Evolutionary conservation across 2,888 invertebrate species (phyloP).

Genomic region (Epicampocera succincta): DNA sequence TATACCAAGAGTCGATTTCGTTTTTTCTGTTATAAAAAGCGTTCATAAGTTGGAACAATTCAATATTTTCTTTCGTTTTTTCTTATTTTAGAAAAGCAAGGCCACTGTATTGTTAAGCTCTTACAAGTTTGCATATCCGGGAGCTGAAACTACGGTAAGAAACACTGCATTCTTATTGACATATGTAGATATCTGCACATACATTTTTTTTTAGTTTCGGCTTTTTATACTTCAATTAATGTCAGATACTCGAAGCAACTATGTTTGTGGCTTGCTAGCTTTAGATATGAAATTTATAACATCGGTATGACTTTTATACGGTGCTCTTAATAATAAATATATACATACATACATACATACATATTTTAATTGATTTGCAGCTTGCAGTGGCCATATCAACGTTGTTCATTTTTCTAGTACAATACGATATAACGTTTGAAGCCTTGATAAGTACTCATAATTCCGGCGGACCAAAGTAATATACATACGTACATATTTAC

Average conservation of each 20-base stretch:
- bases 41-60: neutral
- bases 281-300: slow-evolving; percentile 72
- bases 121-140: slow-evolving; percentile 59
- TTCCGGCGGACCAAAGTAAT: slow-evolving; percentile 25
- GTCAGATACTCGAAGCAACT: slow-evolving; percentile 71
- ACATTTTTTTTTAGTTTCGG: slow-evolving; percentile 65
- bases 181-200: too few relatives aligned
- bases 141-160: slow-evolving; percentile 71
- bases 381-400: slow-evolving; percentile 71
- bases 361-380: slow-evolving; percentile 56
- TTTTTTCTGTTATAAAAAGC: too few relatives aligned
- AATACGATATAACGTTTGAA: slow-evolving; percentile 74
- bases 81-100: slow-evolving; percentile 69
- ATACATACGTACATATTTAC: neutral
- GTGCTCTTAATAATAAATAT: neutral
- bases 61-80: too few relatives aligned
- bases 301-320: slow-evolving; percentile 63
- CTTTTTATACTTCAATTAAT: slow-evolving; percentile 72
- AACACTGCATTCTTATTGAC: neutral
- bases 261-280: slow-evolving; percentile 70
- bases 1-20: too few relatives aligned
- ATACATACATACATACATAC: neutral
- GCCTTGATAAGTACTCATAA: slow-evolving; percentile 67
- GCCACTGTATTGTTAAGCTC: slow-evolving; percentile 68
- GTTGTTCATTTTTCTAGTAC: slow-evolving; percentile 73